Percentiles rank a stretch among this genome's conserved stretches.
These are phyloP conservation scores for Buathra laborator DNA, from an alignment of 2,888 invertebrate genomes.

Conservation along the genomic window DNA sequence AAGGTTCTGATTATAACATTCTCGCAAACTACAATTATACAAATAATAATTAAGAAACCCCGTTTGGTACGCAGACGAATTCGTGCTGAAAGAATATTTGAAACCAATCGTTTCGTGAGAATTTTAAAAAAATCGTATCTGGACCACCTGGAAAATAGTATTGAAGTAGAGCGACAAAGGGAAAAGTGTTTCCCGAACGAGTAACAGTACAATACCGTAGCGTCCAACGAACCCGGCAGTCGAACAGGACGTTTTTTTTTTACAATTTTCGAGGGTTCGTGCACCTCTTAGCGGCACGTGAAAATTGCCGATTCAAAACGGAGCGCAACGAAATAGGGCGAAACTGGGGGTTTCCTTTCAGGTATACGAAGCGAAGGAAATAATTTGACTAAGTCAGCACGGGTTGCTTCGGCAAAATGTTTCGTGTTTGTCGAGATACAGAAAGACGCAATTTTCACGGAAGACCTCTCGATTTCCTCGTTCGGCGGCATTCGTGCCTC, in stretches of 20 bases:
- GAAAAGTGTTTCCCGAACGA: slow-evolving; percentile 41
- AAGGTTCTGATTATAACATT: neutral
- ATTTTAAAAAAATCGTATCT: slow-evolving; percentile 13
- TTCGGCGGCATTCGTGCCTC: slow-evolving; percentile 36
- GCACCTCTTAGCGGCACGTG: slow-evolving; percentile 41
- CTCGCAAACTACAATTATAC: neutral
- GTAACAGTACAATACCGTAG: slow-evolving; percentile 25
- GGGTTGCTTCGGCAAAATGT: slow-evolving; percentile 36
- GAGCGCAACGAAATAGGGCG: slow-evolving; percentile 63
- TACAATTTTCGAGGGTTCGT: slow-evolving; percentile 7
- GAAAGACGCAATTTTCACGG: slow-evolving; percentile 76
- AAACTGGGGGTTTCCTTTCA: slow-evolving; percentile 45
- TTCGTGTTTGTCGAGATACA: slow-evolving; percentile 64
- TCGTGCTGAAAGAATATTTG: neutral
- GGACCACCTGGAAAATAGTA: slow-evolving; percentile 42
- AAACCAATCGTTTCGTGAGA: neutral
- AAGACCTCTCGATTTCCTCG: slow-evolving; percentile 53
- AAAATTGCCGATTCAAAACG: slow-evolving; percentile 62
- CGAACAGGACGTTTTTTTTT: slow-evolving; percentile 43
- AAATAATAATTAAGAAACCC: neutral
- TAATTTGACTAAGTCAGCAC: slow-evolving; percentile 47
- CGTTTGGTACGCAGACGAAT: neutral
- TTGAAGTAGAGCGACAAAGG: slow-evolving; percentile 48
- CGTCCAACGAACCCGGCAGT: slow-evolving; percentile 71
- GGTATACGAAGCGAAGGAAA: slow-evolving; percentile 20